Percentiles rank a stretch among this genome's conserved stretches.
These are phyloP conservation scores for Chelonoidis abingdonii DNA, from an alignment of 2,113 vertebrate species.

Conservation along the genomic window DNA sequence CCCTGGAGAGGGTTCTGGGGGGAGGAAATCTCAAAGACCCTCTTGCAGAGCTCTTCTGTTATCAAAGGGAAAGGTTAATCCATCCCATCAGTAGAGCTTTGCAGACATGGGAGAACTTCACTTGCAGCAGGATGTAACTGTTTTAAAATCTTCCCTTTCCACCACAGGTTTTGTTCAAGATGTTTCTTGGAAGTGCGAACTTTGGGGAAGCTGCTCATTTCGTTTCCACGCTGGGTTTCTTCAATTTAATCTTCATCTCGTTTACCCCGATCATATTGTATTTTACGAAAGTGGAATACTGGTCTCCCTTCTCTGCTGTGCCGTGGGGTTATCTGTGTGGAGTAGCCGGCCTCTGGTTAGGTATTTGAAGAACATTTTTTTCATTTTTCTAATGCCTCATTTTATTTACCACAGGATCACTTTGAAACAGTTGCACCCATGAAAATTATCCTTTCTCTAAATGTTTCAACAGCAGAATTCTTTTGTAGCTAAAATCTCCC, in stretches of 20 bases:
- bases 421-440: background rate
- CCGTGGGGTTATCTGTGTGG: conserved; percentile 98
- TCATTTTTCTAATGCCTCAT: background rate
- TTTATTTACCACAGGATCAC: background rate
- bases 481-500: background rate
- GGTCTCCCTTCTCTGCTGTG: conserved; percentile 94
- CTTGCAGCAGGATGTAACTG: fast-evolving
- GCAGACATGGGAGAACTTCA: background rate
- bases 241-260: conserved; percentile 98
- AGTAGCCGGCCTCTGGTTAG: conserved; percentile 96
- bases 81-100: background rate
- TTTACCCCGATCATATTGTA: conserved; percentile 94
- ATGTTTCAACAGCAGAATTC: background rate
- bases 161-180: conserved; percentile 95
- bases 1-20: fast-evolving
- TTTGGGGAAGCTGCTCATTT: conserved; percentile 96
- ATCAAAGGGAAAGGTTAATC: background rate
- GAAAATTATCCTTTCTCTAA: background rate
- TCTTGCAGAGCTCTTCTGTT: background rate
- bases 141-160: background rate
- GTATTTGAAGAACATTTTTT: conserved; percentile 72
- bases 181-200: conserved; percentile 97
- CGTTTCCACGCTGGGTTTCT: conserved; percentile 96
- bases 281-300: conserved; percentile 96
- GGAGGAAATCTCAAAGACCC: background rate